Evolutionary conservation across 2,797 vertebrate species (phyloP).

Genomic region (Selene dorsalis): DNA sequence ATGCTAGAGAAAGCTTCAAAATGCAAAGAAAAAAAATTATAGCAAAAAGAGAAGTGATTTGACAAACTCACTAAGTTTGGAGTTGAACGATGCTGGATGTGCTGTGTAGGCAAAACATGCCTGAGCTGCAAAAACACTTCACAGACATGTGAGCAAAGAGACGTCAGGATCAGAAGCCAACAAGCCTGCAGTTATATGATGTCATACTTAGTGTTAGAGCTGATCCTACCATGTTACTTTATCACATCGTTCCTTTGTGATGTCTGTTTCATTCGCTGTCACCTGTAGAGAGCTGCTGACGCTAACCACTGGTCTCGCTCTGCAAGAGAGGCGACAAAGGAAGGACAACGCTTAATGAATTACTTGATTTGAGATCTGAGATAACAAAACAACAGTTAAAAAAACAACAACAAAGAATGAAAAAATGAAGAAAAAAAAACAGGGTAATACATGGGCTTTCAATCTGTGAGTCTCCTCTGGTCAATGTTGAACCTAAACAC

Average conservation of each 20-base stretch:
- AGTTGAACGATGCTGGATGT: slow-evolving; percentile 83
- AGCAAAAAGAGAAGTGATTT: neutral
- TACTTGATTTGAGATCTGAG: too few species aligned
- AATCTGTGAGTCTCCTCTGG: neutral
- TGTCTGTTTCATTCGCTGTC: slow-evolving; percentile 85
- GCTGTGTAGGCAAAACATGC: slow-evolving; percentile 90
- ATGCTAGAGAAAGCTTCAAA: neutral
- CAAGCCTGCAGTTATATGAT: neutral
- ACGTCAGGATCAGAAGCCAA: slow-evolving; percentile 1
- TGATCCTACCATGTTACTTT: slow-evolving; percentile 73
- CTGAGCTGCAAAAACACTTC: slow-evolving; percentile 83
- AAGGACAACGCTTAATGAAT: neutral
- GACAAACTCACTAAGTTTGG: slow-evolving; percentile 87
- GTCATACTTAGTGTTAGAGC: neutral
- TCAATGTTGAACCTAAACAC: neutral
- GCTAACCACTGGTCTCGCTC: slow-evolving; percentile 90
- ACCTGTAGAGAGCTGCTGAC: slow-evolving; percentile 85
- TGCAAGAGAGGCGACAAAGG: slow-evolving; percentile 58
- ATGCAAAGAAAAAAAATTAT: too few species aligned
- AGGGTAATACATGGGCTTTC: neutral
- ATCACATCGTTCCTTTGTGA: slow-evolving; percentile 81
- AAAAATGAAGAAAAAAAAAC: neutral
- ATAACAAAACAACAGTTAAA: too few species aligned
- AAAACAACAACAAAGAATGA: too few species aligned
- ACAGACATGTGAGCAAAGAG: slow-evolving; percentile 21